Conservation (phyloP, 2,797 vertebrate species). For the Prunella strophiata region DNA sequence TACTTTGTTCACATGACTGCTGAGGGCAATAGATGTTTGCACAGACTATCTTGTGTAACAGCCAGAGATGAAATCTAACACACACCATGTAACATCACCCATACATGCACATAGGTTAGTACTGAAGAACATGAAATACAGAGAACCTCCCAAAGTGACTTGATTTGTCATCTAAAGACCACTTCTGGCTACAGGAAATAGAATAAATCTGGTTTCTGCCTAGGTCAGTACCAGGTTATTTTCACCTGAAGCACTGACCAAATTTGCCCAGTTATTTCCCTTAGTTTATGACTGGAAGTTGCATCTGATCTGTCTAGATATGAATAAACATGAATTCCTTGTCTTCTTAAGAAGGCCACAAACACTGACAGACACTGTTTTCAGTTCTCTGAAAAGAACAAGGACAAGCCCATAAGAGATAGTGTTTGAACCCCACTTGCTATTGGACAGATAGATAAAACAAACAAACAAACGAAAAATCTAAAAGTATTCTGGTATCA, state of each 20-base stretch:
- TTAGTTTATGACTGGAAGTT: neutral
- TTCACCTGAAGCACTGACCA: neutral
- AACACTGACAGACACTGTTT: neutral
- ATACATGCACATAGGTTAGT: neutral
- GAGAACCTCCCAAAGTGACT: neutral
- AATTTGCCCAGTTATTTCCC: neutral
- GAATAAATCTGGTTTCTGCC: neutral
- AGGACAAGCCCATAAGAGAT: neutral
- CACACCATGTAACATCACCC: neutral
- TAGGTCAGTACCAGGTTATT: neutral
- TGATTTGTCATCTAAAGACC: neutral
- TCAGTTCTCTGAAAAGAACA: neutral
- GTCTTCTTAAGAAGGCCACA: neutral
- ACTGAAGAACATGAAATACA: neutral
- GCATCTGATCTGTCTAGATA: neutral
- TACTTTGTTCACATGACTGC: neutral
- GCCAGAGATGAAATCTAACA: neutral
- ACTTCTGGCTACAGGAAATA: neutral
- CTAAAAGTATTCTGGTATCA: neutral
- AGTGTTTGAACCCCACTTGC: neutral
- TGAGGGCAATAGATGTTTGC: neutral
- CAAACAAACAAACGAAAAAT: neutral
- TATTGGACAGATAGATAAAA: neutral
- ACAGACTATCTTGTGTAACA: neutral
- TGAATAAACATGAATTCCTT: neutral